phyloP scores from a whole-genome alignment of 1,140 invertebrate species.

The Drosophila tani region DNA sequence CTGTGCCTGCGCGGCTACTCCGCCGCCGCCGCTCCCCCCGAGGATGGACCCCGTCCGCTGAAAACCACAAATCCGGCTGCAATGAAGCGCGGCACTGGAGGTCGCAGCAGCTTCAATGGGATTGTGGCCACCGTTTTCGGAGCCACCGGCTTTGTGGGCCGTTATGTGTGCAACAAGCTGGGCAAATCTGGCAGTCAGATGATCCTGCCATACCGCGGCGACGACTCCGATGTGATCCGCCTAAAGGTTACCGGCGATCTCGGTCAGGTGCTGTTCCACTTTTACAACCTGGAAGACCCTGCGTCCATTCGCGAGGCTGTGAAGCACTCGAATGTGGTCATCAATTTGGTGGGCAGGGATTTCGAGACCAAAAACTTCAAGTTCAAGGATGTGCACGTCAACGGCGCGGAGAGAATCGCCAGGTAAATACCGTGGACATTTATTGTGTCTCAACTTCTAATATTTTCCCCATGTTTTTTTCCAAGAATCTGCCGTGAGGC shows the following conservation, averaged over 20 bases:
- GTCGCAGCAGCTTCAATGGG: constrained; percentile 98
- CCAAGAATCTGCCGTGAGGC: constrained; percentile 89
- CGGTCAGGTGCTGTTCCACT: constrained; percentile 97
- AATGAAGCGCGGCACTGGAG: constrained; percentile 95
- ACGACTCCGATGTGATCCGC: constrained; percentile 91
- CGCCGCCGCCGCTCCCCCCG: constrained; percentile 58
- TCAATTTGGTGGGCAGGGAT: constrained; percentile 97
- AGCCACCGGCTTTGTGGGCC: constrained; percentile 94
- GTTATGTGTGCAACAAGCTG: constrained; percentile 93
- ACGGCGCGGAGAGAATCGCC: constrained; percentile 90
- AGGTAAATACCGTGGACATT: constrained; percentile 75
- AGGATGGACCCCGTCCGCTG: constrained; percentile 75
- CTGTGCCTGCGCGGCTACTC: constrained; percentile 70
- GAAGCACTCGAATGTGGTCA: constrained; percentile 98
- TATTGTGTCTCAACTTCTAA: constrained; percentile 50
- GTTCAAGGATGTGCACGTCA: constrained; percentile 92
- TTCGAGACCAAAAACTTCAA: constrained; percentile 96
- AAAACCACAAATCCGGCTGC: constrained; percentile 86
- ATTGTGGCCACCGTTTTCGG: constrained; percentile 99
- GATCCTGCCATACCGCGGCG: constrained; percentile 96
- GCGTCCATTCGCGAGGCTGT: constrained; percentile 94
- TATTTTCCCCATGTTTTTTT: constrained; percentile 42
- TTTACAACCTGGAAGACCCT: constrained; percentile 94
- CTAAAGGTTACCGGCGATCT: constrained; percentile 96
- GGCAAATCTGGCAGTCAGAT: constrained; percentile 95